Conservation (phyloP, 2,888 invertebrate genomes). For the Torymus tubicola region DNA sequence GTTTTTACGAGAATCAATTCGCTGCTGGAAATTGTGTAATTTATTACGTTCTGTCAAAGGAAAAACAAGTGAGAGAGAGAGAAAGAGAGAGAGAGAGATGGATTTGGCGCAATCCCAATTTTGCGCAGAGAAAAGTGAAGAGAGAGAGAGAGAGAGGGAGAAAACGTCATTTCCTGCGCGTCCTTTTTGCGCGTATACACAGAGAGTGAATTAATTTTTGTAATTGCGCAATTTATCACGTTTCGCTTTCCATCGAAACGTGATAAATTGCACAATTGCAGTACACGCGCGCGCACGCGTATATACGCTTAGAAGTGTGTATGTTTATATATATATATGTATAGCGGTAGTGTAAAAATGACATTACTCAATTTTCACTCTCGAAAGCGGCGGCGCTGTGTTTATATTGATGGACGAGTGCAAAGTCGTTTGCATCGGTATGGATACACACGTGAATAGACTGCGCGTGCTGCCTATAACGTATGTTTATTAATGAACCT, state of each 20-base stretch:
- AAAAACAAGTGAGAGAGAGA: not conserved
- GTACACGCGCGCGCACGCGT: not conserved
- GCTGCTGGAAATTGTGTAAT: slow-evolving; percentile 32
- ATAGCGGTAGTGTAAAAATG: too few species aligned
- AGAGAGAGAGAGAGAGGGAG: not conserved
- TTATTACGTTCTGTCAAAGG: slow-evolving; percentile 29
- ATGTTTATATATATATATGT: too few species aligned
- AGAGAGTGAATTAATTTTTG: not conserved
- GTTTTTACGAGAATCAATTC: slow-evolving; percentile 42
- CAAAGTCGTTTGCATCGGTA: too few species aligned
- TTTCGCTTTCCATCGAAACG: too few species aligned
- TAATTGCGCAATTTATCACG: slow-evolving; percentile 19
- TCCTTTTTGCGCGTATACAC: not conserved
- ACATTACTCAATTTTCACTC: too few species aligned
- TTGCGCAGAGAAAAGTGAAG: not conserved
- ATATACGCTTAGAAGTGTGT: too few species aligned
- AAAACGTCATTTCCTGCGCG: slow-evolving; percentile 32
- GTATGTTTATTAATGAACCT: too few species aligned
- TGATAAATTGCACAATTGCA: slow-evolving; percentile 14
- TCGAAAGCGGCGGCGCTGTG: too few species aligned
- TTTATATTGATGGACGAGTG: too few species aligned
- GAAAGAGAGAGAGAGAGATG: not conserved
- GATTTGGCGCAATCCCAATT: slow-evolving; percentile 26
- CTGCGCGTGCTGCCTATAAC: too few species aligned
- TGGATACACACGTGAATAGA: too few species aligned